These are phyloP conservation scores for Diaphora mendica DNA, from an alignment of 2,888 invertebrate species.

Conservation along the genomic window DNA sequence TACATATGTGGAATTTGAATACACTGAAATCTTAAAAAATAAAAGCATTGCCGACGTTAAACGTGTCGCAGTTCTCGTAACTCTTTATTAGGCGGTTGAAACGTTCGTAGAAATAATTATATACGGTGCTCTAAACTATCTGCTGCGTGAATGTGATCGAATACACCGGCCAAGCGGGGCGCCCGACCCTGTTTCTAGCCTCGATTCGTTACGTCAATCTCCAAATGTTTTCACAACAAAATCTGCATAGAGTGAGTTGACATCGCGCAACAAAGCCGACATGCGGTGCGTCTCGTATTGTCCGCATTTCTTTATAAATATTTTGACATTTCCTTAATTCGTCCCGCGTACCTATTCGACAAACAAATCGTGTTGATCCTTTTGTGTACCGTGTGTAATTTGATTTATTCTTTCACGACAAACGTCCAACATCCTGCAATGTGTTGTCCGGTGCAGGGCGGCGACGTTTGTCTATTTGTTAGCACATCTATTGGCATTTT, in stretches of 20 bases:
- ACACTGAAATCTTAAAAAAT: constrained; percentile 64
- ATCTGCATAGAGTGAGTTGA: constrained; percentile 85
- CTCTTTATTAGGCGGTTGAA: constrained; percentile 78
- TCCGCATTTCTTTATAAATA: constrained; percentile 85
- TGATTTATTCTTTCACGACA: constrained; percentile 84
- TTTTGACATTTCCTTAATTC: constrained; percentile 85
- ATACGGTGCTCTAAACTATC: constrained; percentile 79
- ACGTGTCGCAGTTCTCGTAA: constrained; percentile 72
- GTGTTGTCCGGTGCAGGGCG: constrained; percentile 58
- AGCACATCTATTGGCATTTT: constrained; percentile 79
- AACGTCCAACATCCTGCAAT: constrained; percentile 79
- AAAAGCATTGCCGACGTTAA: constrained; percentile 60
- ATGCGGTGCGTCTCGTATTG: constrained; percentile 75
- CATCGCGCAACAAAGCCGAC: constrained; percentile 78
- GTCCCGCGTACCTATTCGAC: constrained; percentile 78
- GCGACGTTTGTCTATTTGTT: constrained; percentile 82
- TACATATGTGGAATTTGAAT: constrained; percentile 45
- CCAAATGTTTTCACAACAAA: constrained; percentile 73
- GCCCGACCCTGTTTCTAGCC: constrained; percentile 63
- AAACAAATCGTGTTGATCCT: constrained; percentile 81
- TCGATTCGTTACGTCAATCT: constrained; percentile 86
- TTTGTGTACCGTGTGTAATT: constrained; percentile 82
- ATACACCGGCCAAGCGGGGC: constrained; percentile 72
- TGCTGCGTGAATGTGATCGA: constrained; percentile 70
- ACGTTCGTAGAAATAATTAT: constrained; percentile 83